Evolutionary conservation across 1,140 invertebrate species (phyloP).

Genomic region (Drosophila kurseongensis): DNA sequence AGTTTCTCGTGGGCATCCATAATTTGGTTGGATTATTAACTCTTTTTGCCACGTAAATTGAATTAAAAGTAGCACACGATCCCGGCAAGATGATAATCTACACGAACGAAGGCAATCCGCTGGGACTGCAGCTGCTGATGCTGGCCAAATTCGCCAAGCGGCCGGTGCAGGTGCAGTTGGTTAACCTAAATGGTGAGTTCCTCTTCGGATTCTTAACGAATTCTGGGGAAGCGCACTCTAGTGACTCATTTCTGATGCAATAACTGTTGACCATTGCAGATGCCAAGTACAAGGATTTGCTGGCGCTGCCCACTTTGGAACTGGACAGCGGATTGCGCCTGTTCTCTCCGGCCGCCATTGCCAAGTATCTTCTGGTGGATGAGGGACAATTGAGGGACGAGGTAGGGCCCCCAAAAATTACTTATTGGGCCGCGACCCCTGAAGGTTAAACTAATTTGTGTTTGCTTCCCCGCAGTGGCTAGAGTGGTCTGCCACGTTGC

Average conservation of each 20-base stretch:
- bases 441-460: slow-evolving; percentile 68
- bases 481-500: slow-evolving; percentile 90
- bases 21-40: slow-evolving; percentile 13
- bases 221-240: neutral
- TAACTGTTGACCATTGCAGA: slow-evolving; percentile 58
- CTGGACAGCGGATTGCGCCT: slow-evolving; percentile 84
- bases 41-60: slow-evolving; percentile 78
- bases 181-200: slow-evolving; percentile 86
- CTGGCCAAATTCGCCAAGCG: slow-evolving; percentile 87
- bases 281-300: slow-evolving; percentile 61
- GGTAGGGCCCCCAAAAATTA: slow-evolving; percentile 51
- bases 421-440: slow-evolving; percentile 22
- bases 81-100: slow-evolving; percentile 87
- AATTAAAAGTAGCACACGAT: slow-evolving; percentile 35
- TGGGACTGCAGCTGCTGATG: slow-evolving; percentile 89
- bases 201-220: slow-evolving; percentile 26
- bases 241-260: slow-evolving; percentile 66
- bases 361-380: slow-evolving; percentile 86
- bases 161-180: slow-evolving; percentile 85
- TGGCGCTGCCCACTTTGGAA: slow-evolving; percentile 85
- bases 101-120: slow-evolving; percentile 90
- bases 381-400: slow-evolving; percentile 68
- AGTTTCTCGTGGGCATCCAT: slow-evolving; percentile 34
- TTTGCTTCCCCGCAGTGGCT: slow-evolving; percentile 86
- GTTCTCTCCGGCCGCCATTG: slow-evolving; percentile 86